Evolutionary conservation across 2,888 invertebrate species (phyloP), one percentile per base, ranked within the genome.

Genomic region (Sussaba pulchella): DNA sequence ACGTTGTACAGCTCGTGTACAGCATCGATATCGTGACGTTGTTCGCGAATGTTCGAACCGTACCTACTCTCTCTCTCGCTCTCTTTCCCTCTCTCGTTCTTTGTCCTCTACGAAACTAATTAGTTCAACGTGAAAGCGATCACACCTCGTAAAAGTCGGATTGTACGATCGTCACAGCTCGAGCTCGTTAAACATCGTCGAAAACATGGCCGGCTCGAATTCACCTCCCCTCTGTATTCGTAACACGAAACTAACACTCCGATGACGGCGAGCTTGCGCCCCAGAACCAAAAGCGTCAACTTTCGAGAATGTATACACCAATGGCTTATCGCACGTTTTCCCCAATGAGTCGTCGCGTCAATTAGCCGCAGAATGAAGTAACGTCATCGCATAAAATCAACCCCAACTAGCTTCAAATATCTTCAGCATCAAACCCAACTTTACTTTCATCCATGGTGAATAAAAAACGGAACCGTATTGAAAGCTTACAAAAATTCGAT

Each of bases 111-210:
- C 61, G 50, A 71, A 71, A 77, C 57, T 81, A 81, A 83, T 83
- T 82, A 80, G 64, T 75, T 79, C 64, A 64, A 64, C 79, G 63
- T 45, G 71, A 78, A 76, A 83, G 70, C 73, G 76, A 78, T 83
- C 72, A 78, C 69, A 45, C 57, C 67, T 61, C 31, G 66, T 78
- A 78, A 80, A 80, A 74, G 72, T 82, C 41, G 47, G 61, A 73
- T 74, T 70, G 67, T 57, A 63, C 52, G 61, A 67, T 59, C 41
- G 57, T 41, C 31, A 12, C 43, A 64, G 57, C 74, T 14, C n/a
- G 74, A 74, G 74, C 80, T 82, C 73, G 74, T 80, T 77, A 70
- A 71, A 80, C 61, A 78, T 43, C 26, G 64, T n/a, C 41, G 61
- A 50, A 31, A 70, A 61, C 74, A 73, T 80, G 43, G 63, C 57